Evolutionary conservation across 1,140 invertebrate genomes (phyloP), one percentile per base, ranked within the genome.

Genomic region (Drosophila punjabiensis): DNA sequence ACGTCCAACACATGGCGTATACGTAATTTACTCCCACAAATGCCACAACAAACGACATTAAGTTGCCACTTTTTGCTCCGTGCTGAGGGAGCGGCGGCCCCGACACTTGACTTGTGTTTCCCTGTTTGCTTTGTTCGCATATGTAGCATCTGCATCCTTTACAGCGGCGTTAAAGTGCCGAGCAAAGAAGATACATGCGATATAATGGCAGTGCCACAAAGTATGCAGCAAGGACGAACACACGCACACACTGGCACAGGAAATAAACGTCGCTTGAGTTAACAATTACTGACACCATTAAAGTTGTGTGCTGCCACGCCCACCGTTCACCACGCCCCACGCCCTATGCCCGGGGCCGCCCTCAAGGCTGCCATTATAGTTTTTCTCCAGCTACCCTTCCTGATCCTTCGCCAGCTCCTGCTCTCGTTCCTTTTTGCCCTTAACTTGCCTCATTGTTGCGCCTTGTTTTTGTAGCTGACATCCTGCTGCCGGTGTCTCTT

Each of bases 271-370:
- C 82, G 86, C 86, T 89, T 90, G 79, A 89, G 82, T 90, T 89
- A 89, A 89, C 86, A 89, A 89, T 89, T 89, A 89, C 86, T 89
- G 86, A 89, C 86, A 89, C 86, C 86, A 89, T 89, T 89, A 89
- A 89, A 90, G 86, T 89, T 89, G 77, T 79, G 50, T 73, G 68
- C 75, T 74, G 70, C 69, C 81, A 76, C 76, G 53, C 66, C 79
- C 76, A 76, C 61, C 50, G 41, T 10, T 24, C 33, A 16, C 6
- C 33, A 48, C 55, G 53, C 18, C 45, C 39, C 24, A 60, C 73
- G 7, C 48, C 24, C 47, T 28, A 35, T 18, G 48, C 58, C 50
- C 60, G 63, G 35, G 47, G 20, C 16, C 64, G 41, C 56, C 41
- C 70, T 33, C 62, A 75, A 55, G 53, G 55, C 80, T 83, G 80